Conservation (phyloP, 2,797 vertebrate species). For the Cuniculus paca region DNA sequence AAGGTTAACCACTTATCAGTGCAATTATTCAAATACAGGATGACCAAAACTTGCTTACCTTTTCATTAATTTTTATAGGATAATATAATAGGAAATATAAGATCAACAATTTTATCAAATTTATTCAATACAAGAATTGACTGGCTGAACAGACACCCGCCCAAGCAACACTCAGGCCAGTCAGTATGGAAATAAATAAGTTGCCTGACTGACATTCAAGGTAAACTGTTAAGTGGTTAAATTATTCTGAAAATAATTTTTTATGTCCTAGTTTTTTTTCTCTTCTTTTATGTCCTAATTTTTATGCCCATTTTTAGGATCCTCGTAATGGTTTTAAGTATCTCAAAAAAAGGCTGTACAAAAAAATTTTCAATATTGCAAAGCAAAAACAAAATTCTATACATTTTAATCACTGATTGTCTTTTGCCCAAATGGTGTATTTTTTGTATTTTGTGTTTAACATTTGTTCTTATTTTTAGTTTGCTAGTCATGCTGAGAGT, state of each 20-base stretch:
- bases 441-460: slow-evolving; percentile 6
- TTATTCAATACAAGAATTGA: not conserved
- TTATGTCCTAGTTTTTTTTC: not conserved
- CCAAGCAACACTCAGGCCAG: not conserved
- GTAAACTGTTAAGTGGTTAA: not conserved
- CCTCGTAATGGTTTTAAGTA: not conserved
- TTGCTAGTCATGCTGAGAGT: not conserved
- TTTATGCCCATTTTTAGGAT: slow-evolving; percentile 30
- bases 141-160: not conserved
- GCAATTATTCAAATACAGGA: not conserved
- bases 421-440: not conserved
- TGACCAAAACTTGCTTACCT: not conserved
- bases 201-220: not conserved
- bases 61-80: not conserved
- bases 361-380: not conserved
- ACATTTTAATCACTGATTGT: not conserved
- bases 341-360: slow-evolving; percentile 10
- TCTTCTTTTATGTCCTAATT: not conserved
- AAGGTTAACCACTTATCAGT: not conserved
- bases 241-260: not conserved
- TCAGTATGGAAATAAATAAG: not conserved
- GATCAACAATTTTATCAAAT: not conserved
- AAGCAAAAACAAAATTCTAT: slow-evolving; percentile 9
- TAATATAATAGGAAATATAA: not conserved
- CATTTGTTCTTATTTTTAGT: slow-evolving; percentile 44